Evolutionary conservation across 2,888 invertebrate genomes (phyloP).

Genomic region (Leptinotarsa tumamoca): DNA sequence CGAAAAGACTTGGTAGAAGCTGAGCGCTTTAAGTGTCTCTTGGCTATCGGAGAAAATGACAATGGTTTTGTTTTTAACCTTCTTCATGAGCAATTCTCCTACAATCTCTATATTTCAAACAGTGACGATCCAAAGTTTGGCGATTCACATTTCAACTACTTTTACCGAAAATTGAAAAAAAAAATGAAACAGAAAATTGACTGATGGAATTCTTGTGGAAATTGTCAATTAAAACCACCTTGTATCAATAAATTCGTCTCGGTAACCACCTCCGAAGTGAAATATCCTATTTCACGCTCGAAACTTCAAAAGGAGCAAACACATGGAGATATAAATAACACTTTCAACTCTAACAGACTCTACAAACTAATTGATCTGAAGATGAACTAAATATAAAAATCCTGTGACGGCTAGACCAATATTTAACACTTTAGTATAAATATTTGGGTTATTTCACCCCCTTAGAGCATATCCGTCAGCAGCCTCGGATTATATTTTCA

Average conservation of each 20-base stretch:
- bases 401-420: conserved; percentile 32
- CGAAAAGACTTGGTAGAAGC: too few relatives aligned
- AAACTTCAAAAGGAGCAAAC: conserved; percentile 16
- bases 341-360: conserved; percentile 24
- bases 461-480: conserved; percentile 32
- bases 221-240: not conserved
- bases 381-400: conserved; percentile 30
- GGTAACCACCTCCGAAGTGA: conserved; percentile 11
- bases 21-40: too few relatives aligned
- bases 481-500: conserved; percentile 34
- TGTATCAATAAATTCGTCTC: conserved; percentile 1
- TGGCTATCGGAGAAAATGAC: too few relatives aligned
- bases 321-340: conserved; percentile 13
- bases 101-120: too few relatives aligned
- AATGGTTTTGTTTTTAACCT: too few relatives aligned
- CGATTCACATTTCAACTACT: too few relatives aligned
- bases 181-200: too few relatives aligned
- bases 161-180: too few relatives aligned
- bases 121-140: too few relatives aligned
- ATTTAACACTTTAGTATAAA: conserved; percentile 39
- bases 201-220: too few relatives aligned
- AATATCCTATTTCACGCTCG: conserved; percentile 9
- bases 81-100: too few relatives aligned
- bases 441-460: conserved; percentile 37
- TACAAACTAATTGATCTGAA: conserved; percentile 29